Evolutionary conservation across 2,888 invertebrate species (phyloP).

Genomic region (Drosophila atripex): DNA sequence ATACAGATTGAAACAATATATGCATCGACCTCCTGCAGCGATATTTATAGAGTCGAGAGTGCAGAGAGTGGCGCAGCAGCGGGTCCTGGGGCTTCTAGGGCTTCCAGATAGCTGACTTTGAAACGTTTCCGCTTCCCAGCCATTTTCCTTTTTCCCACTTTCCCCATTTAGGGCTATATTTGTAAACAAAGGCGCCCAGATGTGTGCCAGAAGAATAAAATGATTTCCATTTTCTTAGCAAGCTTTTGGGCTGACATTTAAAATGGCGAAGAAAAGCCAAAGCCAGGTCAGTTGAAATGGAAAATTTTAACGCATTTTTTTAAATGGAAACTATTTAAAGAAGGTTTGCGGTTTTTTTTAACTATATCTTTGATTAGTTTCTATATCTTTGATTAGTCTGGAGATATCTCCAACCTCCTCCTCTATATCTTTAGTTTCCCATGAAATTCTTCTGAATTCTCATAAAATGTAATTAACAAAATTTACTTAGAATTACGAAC

Average conservation of each 20-base stretch:
- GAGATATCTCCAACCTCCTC: too few relatives aligned
- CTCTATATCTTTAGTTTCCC: not conserved
- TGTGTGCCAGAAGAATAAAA: not conserved
- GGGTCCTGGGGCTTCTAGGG: constrained; percentile 3
- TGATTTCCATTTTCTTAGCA: constrained; percentile 33
- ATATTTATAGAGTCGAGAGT: constrained; percentile 41
- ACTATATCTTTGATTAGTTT: too few relatives aligned
- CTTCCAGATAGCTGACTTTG: constrained; percentile 26
- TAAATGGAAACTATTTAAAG: too few relatives aligned
- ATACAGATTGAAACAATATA: not conserved
- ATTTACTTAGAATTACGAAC: not conserved
- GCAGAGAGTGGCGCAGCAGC: constrained; percentile 6
- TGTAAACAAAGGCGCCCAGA: constrained; percentile 10
- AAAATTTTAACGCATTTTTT: not conserved
- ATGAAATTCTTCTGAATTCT: not conserved
- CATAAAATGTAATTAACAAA: not conserved
- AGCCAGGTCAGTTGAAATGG: not conserved
- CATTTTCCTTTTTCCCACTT: not conserved
- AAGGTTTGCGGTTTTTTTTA: too few relatives aligned
- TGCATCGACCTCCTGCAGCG: constrained; percentile 26
- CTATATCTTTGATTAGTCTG: too few relatives aligned
- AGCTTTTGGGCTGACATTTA: constrained; percentile 48
- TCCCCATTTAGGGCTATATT: constrained; percentile 7
- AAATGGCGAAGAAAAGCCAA: constrained; percentile 10
- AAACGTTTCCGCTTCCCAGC: constrained; percentile 6